These are phyloP conservation scores for Ictalurus furcatus DNA, from an alignment of 2,113 vertebrate species.

Conservation along the genomic window DNA sequence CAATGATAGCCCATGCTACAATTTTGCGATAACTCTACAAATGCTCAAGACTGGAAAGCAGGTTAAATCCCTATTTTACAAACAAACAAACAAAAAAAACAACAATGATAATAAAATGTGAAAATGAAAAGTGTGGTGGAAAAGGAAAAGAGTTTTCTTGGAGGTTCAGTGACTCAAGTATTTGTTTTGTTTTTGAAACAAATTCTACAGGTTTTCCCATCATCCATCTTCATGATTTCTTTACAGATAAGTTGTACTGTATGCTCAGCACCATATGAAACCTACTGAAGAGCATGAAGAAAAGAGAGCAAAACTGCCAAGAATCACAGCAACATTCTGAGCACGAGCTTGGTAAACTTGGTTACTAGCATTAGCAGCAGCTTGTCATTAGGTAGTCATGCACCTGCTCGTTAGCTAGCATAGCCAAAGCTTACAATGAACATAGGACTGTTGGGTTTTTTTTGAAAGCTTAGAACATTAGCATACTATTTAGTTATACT, in stretches of 20 bases:
- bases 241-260: neutral
- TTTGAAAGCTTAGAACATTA: neutral
- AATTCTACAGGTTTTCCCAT: neutral
- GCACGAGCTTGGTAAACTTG: neutral
- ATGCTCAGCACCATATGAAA: neutral
- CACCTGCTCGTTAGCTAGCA: neutral
- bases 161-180: neutral
- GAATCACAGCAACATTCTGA: neutral
- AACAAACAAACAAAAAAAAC: too few relatives aligned
- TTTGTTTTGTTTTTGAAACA: neutral
- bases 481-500: neutral
- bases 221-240: neutral
- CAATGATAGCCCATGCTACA: neutral
- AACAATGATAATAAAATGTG: neutral
- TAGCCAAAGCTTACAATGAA: neutral
- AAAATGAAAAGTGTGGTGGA: neutral
- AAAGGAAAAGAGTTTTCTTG: neutral
- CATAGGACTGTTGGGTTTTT: neutral
- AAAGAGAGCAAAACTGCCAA: neutral
- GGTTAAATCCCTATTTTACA: neutral
- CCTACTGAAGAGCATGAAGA: neutral
- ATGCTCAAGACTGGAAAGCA: neutral
- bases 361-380: neutral
- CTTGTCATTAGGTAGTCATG: neutral
- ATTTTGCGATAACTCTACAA: neutral